These are phyloP conservation scores for Pararge aegeria DNA, from an alignment of 1,140 invertebrate species.

Conservation along the genomic window DNA sequence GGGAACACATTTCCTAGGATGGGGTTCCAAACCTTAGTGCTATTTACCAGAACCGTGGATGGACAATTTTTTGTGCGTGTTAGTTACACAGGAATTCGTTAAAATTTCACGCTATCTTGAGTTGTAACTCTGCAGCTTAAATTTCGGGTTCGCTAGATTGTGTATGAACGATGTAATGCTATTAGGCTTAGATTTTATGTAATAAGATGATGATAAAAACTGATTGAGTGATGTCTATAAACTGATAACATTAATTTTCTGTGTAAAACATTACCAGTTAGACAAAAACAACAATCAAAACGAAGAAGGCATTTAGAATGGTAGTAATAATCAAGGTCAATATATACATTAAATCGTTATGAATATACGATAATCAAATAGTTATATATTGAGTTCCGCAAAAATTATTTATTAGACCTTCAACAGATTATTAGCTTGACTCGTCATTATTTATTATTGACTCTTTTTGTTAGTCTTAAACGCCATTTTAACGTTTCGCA, in stretches of 20 bases:
- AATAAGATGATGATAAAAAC: too few species aligned
- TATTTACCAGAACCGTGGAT: too few species aligned
- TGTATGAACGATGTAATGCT: too few species aligned
- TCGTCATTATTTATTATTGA: neutral
- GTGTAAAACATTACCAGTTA: neutral
- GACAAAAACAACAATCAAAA: neutral
- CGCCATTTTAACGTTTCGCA: neutral
- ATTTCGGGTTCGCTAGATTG: too few species aligned
- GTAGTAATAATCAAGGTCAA: conserved; percentile 21
- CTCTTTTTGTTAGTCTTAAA: neutral
- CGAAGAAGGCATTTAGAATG: conserved; percentile 7
- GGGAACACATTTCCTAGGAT: too few species aligned
- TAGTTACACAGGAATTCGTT: too few species aligned
- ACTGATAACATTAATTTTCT: neutral
- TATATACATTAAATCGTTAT: conserved; percentile 11
- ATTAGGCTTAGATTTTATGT: too few species aligned
- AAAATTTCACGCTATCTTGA: too few species aligned
- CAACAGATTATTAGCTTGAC: neutral
- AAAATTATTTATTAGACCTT: conserved; percentile 25
- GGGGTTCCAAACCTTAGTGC: too few species aligned
- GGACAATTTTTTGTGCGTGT: too few species aligned
- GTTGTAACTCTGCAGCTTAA: too few species aligned
- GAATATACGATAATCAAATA: conserved; percentile 22
- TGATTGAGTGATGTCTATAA: neutral
- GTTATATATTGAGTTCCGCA: conserved; percentile 12